A percentile compares a stretch with the other conserved stretches of the same genome.
Conservation (phyloP, 2,113 vertebrate genomes). For the Dermatemys mawii region DNA sequence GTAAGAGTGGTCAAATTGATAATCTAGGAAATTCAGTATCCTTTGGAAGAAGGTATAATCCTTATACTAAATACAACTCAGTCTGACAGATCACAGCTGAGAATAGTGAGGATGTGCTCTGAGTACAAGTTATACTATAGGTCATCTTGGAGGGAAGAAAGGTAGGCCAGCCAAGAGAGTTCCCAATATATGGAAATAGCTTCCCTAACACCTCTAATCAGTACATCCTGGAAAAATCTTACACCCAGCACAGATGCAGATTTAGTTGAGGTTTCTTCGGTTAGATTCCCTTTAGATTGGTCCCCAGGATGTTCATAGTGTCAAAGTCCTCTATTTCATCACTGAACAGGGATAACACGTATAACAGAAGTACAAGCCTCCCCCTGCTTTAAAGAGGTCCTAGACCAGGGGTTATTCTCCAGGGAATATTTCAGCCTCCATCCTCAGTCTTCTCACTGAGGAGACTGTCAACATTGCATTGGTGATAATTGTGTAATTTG, state of each 20-base stretch:
- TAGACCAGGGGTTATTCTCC: background rate
- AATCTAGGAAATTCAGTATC: background rate
- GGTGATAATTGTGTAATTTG: background rate
- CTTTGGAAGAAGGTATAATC: background rate
- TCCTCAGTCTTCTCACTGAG: fast-evolving
- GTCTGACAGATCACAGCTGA: background rate
- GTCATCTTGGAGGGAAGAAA: background rate
- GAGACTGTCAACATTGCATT: background rate
- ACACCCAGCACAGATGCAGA: background rate
- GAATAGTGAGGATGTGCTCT: background rate
- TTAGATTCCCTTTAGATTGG: background rate
- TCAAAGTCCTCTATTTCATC: background rate
- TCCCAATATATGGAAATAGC: background rate
- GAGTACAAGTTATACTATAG: background rate
- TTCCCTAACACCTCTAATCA: background rate
- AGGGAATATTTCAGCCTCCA: background rate
- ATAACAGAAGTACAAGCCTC: background rate
- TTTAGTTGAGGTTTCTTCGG: background rate
- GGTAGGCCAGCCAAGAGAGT: background rate
- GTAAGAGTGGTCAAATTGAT: background rate
- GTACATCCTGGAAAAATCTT: background rate
- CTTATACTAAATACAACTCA: background rate
- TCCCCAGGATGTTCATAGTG: background rate
- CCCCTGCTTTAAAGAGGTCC: background rate
- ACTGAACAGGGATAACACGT: background rate